phyloP scores from a whole-genome alignment of 2,113 vertebrate species.

The Poeciliopsis prolifica region DNA sequence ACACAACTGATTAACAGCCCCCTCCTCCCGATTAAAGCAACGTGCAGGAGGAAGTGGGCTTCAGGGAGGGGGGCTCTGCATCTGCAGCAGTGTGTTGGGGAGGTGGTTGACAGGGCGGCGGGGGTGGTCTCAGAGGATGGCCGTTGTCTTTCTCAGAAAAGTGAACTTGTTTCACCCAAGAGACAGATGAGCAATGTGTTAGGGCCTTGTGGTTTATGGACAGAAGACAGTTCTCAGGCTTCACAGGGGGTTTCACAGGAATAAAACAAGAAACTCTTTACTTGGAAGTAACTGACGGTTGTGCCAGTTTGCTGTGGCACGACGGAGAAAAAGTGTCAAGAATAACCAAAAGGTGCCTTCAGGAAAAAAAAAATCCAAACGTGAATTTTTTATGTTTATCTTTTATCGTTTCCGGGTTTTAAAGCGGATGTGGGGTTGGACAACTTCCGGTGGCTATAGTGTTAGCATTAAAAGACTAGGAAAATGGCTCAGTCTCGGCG shows the following conservation, averaged over 20 bases:
- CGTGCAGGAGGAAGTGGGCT: constrained; percentile 80
- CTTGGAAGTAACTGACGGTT: constrained; percentile 75
- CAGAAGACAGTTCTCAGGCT: constrained; percentile 57
- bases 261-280: constrained; percentile 67
- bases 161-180: constrained; percentile 76
- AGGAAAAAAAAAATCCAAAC: neutral
- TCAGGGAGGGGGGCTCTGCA: constrained; percentile 34
- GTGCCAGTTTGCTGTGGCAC: constrained; percentile 54
- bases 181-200: constrained; percentile 78
- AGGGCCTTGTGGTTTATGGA: constrained; percentile 76
- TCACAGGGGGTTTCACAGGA: constrained; percentile 56
- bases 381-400: no score
- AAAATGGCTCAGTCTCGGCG: no score
- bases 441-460: no score
- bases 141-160: constrained; percentile 85
- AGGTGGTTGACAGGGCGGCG: constrained; percentile 31
- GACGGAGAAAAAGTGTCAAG: constrained; percentile 19
- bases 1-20: constrained; percentile 76
- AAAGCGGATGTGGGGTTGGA: no score
- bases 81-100: constrained; percentile 57
- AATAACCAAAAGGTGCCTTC: neutral
- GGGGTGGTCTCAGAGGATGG: constrained; percentile 68
- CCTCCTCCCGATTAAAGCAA: constrained; percentile 69
- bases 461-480: no score
- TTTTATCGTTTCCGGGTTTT: no score